Base-by-base conservation (phyloP, 2,888 invertebrate species). In the Phaonia tiefii region DNA sequence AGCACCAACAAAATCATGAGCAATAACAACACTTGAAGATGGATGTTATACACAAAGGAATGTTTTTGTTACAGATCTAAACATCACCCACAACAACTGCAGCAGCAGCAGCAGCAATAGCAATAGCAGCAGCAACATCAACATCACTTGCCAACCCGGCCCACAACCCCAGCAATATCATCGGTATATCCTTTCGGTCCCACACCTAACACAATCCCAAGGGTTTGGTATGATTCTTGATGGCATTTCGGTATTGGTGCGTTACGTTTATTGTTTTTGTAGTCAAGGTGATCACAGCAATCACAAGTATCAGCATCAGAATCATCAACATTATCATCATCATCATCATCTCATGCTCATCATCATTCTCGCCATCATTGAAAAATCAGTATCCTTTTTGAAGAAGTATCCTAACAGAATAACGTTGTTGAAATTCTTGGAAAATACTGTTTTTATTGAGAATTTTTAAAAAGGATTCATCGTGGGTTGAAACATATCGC, bases 1-100 rank as follows among this genome's bases (percentile, higher is more conserved):
- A 80, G 66, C 70, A 54, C 65, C 66, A 80, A 83, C 75, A 72
- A 82, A 76, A 80, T 80, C 67, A 73, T 66, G 75, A 80, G 66
- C 70, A 60, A 65, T 60, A 80, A 81, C 75, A 83, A 65, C 79
- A 67, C 75, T 75, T 78, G 67, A 81, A 67, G 78, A 72, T 78
- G 81, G 42, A 78, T 78, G 26, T 49, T 31, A 37, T 31, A 60
- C 42, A 63, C 31, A 60, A 69, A 75, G 58, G 69, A 60, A 78
- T 76, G 17, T 79, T 66, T 80, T 51, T 65, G 54, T 58, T 49
- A 31, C 44, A 67, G 56, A 46, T 75, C 78, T 72, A 81, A 81
- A 72, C 72, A 76, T 75, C 15, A 39, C 46, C 25, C 70, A 31
- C 13, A 70, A 39, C 63, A 22, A 39, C 26, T 63, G 54, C 67